Evolutionary conservation across 2,113 vertebrate genomes (phyloP), one percentile per base, ranked within the genome.

Genomic region (Colistium nudipinnis): DNA sequence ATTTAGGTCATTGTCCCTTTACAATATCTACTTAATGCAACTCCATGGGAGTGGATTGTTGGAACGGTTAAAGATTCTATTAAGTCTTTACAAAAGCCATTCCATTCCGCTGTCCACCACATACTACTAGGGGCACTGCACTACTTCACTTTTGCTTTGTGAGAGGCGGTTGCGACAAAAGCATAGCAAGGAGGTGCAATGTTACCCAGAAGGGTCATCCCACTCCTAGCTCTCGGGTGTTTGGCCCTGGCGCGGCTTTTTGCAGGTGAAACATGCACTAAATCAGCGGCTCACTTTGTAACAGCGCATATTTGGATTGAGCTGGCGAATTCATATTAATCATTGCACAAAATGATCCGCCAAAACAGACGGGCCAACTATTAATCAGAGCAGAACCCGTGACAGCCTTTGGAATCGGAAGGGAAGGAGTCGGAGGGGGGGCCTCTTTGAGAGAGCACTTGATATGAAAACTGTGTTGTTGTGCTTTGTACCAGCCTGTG

Each of bases 21-120:
- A 94, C 95, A 96, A 95, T 96, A 97, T 97, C 96, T 95, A 94
- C 96, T 98, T 98, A 98, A 97, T 94, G 95, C 96, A 96, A 94
- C 94, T 97, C 96, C 95, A 94, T 95, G 93, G 95, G 94, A 92
- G 93, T 89, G 94, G 93, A 95, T 95, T 97, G 96, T 98, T 94
- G 92, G 93, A 93, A 84, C 94, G 95, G 93, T 97, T 97, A 96
- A 97, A 95, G 95, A 94, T 96, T 97, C 96, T 96, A 94, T 97
- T 98, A 97, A 96, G 95, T 96, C 95, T 96, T 96, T 95, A 95
- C 93, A 95, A 95, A 95, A 94, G 94, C 92, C 90, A 93, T 81
- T 93, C 92, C 91, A 87, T 94, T 95, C 90, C 92, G 83, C 90
- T 92, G 82, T 93, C 93, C 94, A 91, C 88, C 90, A 92, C 91